Conservation (phyloP, 1,140 invertebrate species). For the Heliconius melpomene region DNA sequence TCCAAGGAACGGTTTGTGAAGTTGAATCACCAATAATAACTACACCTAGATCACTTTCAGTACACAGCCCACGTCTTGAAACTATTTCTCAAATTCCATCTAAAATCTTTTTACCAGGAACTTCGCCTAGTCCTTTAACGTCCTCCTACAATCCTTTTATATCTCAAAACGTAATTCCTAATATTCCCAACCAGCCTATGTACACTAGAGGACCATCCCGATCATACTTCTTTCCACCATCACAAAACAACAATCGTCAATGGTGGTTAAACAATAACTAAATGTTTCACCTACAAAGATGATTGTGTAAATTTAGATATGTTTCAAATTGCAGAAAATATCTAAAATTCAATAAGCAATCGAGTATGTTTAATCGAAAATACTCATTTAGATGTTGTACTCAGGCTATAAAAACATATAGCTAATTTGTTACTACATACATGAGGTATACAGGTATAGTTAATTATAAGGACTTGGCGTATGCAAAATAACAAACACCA, state of each 20-base stretch:
- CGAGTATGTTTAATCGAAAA: constrained; percentile 8
- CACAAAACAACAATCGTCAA: constrained; percentile 25
- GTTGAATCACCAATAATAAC: constrained; percentile 18
- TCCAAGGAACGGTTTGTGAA: constrained; percentile 88
- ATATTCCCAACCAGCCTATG: constrained; percentile 24
- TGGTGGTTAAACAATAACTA: constrained; percentile 47
- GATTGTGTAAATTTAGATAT: neutral
- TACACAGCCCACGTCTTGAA: constrained; percentile 26
- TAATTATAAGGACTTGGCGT: neutral
- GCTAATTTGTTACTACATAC: constrained; percentile 29
- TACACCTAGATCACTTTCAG: constrained; percentile 2
- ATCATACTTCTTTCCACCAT: constrained; percentile 31
- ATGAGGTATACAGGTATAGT: neutral
- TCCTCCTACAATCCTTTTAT: constrained; percentile 15
- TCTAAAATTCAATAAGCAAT: constrained; percentile 23
- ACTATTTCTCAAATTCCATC: constrained; percentile 34
- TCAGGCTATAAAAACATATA: constrained; percentile 44
- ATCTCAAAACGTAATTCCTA: constrained; percentile 30
- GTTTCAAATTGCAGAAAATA: neutral
- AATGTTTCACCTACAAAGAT: neutral
- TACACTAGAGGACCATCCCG: constrained; percentile 31
- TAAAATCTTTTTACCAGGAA: constrained; percentile 27
- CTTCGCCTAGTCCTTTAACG: constrained; percentile 21
- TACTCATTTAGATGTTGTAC: constrained; percentile 32
- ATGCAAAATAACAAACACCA: constrained; percentile 1